These are phyloP conservation scores for Ceyx cyanopectus DNA, from an alignment of 2,113 vertebrate genomes.

Conservation along the genomic window DNA sequence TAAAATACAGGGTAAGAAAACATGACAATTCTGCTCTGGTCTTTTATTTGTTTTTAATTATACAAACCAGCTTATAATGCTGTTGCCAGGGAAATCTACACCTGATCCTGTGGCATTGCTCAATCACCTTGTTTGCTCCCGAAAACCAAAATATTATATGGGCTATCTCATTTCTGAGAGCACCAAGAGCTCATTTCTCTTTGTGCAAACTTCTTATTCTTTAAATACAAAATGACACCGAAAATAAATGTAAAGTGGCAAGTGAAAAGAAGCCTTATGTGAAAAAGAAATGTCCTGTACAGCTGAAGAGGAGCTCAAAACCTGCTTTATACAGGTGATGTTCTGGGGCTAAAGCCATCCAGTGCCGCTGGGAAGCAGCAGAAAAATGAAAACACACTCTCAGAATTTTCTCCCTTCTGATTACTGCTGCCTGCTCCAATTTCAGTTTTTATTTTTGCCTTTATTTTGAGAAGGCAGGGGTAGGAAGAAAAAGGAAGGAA, in stretches of 20 bases:
- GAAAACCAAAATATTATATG: no score
- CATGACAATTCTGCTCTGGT: fast-evolving
- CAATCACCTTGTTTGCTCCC: no score
- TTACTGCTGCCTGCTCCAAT: background rate
- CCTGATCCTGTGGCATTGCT: no score
- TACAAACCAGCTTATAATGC: no score
- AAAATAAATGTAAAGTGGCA: background rate
- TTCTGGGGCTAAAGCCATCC: background rate
- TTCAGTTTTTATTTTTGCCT: background rate
- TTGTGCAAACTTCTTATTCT: background rate
- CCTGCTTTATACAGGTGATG: background rate
- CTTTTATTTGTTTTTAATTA: no score
- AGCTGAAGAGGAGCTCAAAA: background rate
- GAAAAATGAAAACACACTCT: background rate
- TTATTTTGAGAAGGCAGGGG: background rate
- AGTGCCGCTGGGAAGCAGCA: background rate
- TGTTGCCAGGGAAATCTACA: no score
- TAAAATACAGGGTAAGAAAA: background rate
- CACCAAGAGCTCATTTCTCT: no score
- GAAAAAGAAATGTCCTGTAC: background rate
- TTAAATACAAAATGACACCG: background rate
- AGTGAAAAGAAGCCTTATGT: background rate
- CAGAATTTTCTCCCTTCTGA: background rate
- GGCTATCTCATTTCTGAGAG: no score
- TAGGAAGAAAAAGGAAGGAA: background rate